Evolutionary conservation across 2,797 vertebrate genomes (phyloP).

Genomic region (Notoglanidium macrostoma): DNA sequence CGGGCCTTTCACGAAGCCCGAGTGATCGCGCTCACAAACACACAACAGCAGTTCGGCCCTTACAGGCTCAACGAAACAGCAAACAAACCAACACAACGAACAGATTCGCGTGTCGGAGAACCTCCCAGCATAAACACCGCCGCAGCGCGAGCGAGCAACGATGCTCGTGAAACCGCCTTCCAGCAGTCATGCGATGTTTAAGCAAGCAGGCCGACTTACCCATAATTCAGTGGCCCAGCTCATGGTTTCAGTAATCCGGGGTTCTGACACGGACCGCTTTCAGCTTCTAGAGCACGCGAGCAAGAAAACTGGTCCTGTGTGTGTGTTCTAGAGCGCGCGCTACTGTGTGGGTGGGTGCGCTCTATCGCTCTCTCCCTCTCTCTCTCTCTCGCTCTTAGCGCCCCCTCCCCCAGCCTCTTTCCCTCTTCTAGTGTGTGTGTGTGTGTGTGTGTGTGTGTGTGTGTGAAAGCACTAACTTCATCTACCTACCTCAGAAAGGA

Average conservation of each 20-base stretch:
- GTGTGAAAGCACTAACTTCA: neutral
- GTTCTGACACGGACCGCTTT: conserved; percentile 57
- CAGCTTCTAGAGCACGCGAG: conserved; percentile 51
- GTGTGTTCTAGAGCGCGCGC: neutral
- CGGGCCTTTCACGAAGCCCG: conserved; percentile 8
- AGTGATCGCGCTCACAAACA: neutral
- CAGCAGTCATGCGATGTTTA: neutral
- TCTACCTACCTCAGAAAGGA: neutral
- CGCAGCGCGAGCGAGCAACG: neutral
- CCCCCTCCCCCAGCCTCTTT: neutral
- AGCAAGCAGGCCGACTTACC: conserved; percentile 67
- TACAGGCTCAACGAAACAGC: neutral
- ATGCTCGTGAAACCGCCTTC: neutral
- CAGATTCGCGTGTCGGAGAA: neutral
- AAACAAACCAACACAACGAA: neutral
- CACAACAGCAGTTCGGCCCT: neutral
- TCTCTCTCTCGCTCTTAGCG: conserved; percentile 4
- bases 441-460: neutral
- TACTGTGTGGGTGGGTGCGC: conserved; percentile 35
- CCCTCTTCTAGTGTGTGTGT: neutral
- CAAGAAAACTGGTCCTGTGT: neutral
- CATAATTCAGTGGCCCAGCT: conserved; percentile 84
- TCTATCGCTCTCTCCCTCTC: conserved; percentile 14
- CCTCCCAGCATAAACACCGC: neutral
- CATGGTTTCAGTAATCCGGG: conserved; percentile 84